A percentile compares a stretch with the other conserved stretches of the same genome.
phyloP scores from a whole-genome alignment of 2,888 invertebrate genomes.

The Parochlus steinenii region DNA sequence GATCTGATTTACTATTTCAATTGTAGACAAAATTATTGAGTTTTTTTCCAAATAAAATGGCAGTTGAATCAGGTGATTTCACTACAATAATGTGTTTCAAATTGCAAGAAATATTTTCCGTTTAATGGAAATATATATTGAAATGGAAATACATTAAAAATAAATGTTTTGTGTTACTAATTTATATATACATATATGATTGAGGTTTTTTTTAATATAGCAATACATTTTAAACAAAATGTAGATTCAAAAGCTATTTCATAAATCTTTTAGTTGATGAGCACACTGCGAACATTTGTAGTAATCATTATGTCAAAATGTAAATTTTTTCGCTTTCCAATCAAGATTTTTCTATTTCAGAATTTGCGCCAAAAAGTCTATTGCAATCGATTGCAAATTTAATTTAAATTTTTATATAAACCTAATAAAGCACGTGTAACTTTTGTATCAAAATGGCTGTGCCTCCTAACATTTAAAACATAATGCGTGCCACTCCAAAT shows the following conservation, averaged over 20 bases:
- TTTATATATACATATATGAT: too few species aligned
- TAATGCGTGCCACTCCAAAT: constrained; percentile 98
- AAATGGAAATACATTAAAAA: too few species aligned
- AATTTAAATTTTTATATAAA: constrained; percentile 69
- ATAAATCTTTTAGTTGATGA: constrained; percentile 62
- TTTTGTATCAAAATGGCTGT: constrained; percentile 91
- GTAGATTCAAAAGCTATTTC: background rate
- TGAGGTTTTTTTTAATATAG: too few species aligned
- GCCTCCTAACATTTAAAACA: constrained; percentile 98
- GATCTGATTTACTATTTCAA: constrained; percentile 36
- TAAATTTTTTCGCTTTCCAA: constrained; percentile 95
- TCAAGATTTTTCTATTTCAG: constrained; percentile 93
- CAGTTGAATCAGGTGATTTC: constrained; percentile 57
- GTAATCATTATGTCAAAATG: constrained; percentile 97
- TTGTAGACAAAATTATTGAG: constrained; percentile 17
- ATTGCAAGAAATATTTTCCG: constrained; percentile 66
- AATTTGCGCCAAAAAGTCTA: constrained; percentile 96
- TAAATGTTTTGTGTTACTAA: too few species aligned
- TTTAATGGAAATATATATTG: too few species aligned
- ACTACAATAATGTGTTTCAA: constrained; percentile 89
- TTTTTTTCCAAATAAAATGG: constrained; percentile 32
- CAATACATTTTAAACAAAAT: constrained; percentile 10
- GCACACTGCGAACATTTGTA: constrained; percentile 92
- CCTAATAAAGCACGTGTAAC: constrained; percentile 96
- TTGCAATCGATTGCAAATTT: constrained; percentile 20